phyloP scores from a whole-genome alignment of 1,140 invertebrate species.

The Philotrypesis tridentata region DNA sequence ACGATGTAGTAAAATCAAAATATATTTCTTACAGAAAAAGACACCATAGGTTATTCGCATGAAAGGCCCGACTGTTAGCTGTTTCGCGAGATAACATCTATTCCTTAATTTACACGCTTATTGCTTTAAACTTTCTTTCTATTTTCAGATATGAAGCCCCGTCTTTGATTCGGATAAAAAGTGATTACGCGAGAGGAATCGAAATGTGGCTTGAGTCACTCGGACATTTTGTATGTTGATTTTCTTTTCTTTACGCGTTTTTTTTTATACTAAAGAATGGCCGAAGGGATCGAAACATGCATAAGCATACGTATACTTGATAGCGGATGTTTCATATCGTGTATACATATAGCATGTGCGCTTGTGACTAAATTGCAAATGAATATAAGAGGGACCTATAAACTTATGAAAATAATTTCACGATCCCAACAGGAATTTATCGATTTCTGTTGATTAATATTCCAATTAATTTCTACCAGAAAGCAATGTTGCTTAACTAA shows the following conservation, averaged over 20 bases:
- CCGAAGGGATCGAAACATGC: neutral
- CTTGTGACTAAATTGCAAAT: neutral
- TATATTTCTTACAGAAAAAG: too few relatives aligned
- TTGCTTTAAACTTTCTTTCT: neutral
- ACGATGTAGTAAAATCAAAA: too few relatives aligned
- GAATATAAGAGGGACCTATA: too few relatives aligned
- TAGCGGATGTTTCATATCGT: neutral
- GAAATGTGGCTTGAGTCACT: conserved; percentile 52
- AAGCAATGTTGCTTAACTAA: too few relatives aligned
- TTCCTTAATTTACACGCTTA: neutral
- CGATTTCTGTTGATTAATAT: too few relatives aligned
- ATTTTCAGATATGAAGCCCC: neutral
- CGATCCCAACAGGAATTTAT: too few relatives aligned
- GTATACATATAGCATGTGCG: neutral
- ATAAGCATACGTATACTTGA: neutral
- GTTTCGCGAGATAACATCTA: neutral
- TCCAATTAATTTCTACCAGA: too few relatives aligned
- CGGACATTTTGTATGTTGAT: neutral
- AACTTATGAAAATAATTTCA: too few relatives aligned
- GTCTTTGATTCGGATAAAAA: conserved; percentile 53
- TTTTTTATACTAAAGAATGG: neutral
- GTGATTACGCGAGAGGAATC: conserved; percentile 55
- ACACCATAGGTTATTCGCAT: neutral
- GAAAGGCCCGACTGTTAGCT: neutral
- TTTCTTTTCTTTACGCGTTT: neutral